A percentile compares a stretch with the other conserved stretches of the same genome.
Evolutionary conservation across 2,888 invertebrate species (phyloP).

Genomic region (Morinoia aosen): DNA sequence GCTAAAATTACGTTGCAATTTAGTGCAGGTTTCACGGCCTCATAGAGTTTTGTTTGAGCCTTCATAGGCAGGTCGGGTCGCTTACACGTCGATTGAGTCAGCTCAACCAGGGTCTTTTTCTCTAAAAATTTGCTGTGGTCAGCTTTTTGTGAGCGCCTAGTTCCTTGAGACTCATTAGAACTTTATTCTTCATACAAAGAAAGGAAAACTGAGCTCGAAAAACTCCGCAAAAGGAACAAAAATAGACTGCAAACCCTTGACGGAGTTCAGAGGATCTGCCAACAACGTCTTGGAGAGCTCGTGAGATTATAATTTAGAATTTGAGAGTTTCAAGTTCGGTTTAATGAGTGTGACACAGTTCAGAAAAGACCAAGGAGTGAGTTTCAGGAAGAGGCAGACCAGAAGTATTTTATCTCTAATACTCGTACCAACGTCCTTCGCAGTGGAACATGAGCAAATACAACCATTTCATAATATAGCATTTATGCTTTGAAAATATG

Average conservation of each 20-base stretch:
- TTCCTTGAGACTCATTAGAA: constrained; percentile 48
- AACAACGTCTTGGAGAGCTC: not conserved
- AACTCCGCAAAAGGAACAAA: not conserved
- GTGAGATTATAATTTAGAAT: constrained; percentile 22
- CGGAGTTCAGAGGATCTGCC: not conserved
- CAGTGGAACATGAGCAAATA: too few relatives aligned
- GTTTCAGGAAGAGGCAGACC: not conserved
- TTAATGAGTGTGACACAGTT: constrained; percentile 1
- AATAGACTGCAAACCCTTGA: constrained; percentile 1
- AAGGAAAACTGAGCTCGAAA: constrained; percentile 8
- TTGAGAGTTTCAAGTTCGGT: not conserved
- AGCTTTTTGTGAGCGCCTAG: not conserved
- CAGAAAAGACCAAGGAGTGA: not conserved
- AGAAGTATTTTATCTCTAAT: not conserved
- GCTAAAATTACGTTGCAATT: constrained; percentile 49
- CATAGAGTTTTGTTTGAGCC: constrained; percentile 28
- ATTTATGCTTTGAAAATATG: too few relatives aligned
- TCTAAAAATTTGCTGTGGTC: constrained; percentile 23
- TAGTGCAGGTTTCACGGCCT: not conserved
- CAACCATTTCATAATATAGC: too few relatives aligned
- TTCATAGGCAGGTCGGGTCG: constrained; percentile 28
- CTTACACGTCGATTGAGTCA: constrained; percentile 37
- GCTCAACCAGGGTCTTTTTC: constrained; percentile 24
- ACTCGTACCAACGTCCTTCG: too few relatives aligned
- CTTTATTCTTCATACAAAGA: constrained; percentile 44